Base-by-base conservation (phyloP, 2,888 invertebrate species). In the Drosophila colorata region DNA sequence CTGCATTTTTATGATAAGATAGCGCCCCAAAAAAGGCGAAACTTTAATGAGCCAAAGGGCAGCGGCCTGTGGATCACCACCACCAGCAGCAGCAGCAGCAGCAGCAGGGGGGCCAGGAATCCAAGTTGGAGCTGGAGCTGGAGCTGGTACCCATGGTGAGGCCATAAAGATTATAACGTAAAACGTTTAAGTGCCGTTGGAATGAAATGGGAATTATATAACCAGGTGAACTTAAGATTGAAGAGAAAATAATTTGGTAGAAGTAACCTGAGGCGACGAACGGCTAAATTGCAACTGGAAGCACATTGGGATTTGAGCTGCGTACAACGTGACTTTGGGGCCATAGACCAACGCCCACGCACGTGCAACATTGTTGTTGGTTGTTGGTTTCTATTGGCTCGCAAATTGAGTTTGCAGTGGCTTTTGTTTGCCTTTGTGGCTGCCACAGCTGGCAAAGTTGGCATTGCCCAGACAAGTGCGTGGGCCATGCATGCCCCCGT, bases 1-100 rank as follows among this genome's bases (percentile, higher is more conserved):
- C 82, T 81, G 87, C 85, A 85, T 87, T 83, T 81, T 83, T 87
- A 83, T 78, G 83, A 83, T 83, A 83, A 83, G 83, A 83, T 87
- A 87, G 75, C 87, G 75, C 82, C 81, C 82, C 67, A 66, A 77
- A 74, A 71, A 75, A 67, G 78, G 75, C 75, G 69, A 55, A 80
- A 69, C 59, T 81, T 83, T 83, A 83, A 83, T 83, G 87, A 83
- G 87, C 71, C 74, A 69, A 67, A 67, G 74, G 82, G 67, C 58
- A 48, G 63, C 60, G 60, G 63, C 61, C 55, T 46, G 69, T 55
- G 49, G 65, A 53, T 38, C 53, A 51, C 7, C 41, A 57, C 16
- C 16, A 44, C 38, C 14, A 51, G 11, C 31, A 31, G 6, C 11
- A 2, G 9, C 31, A 48, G 41, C 31, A 51, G 25, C 4, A 25